phyloP scores from a whole-genome alignment of 2,888 invertebrate genomes.

The Lasioglossum calceatum region DNA sequence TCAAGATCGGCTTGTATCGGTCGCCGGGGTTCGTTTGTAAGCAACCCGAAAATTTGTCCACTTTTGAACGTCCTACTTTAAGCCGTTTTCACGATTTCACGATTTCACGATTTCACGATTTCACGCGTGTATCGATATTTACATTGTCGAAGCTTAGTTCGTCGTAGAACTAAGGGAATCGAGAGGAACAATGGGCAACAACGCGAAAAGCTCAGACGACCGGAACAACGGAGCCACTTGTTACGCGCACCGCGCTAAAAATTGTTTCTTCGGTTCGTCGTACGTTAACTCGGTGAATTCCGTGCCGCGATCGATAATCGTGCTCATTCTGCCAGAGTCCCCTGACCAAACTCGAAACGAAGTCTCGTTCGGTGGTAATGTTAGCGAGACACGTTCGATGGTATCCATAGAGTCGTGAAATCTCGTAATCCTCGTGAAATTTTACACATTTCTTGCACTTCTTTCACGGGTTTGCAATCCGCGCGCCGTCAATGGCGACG shows the following conservation, averaged over 20 bases:
- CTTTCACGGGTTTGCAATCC: background rate
- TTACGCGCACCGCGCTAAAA: constrained; percentile 72
- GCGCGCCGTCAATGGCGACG: background rate
- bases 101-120: background rate
- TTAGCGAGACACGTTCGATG: background rate
- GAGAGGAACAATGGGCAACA: constrained; percentile 32
- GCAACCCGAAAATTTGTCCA: no score
- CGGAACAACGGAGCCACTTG: constrained; percentile 75
- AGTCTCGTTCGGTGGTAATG: background rate
- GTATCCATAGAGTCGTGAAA: background rate
- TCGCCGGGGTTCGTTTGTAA: no score
- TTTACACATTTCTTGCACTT: background rate
- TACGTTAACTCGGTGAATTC: constrained; percentile 61
- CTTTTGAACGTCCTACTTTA: no score
- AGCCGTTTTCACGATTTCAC: background rate
- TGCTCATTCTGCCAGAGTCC: constrained; percentile 40
- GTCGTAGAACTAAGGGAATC: background rate
- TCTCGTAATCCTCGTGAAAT: background rate
- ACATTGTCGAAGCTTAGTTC: background rate
- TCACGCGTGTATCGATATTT: background rate
- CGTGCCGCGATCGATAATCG: constrained; percentile 61
- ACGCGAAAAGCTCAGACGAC: constrained; percentile 24
- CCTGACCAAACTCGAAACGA: constrained; percentile 39
- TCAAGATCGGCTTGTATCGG: no score
- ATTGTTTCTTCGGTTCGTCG: constrained; percentile 53